Evolutionary conservation across 2,888 invertebrate genomes (phyloP), one percentile per base, ranked within the genome.

Genomic region (Elysia crispata): DNA sequence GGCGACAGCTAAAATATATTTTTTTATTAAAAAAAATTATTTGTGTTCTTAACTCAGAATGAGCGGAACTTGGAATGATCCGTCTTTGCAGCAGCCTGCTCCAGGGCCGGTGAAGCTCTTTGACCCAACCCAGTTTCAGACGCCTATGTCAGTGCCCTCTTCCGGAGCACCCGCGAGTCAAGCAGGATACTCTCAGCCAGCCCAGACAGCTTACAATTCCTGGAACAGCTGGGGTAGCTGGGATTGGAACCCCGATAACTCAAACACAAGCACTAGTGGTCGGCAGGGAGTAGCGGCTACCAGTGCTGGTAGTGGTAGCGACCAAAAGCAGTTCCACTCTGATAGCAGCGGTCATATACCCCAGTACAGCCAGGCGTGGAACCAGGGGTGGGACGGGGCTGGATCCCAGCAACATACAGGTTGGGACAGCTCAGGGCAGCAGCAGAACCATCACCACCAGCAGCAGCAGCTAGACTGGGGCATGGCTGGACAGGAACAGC

Each of bases 81-180:
- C 60, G 20, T 57, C 31, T 28, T 77, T 83, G 31, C 79, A 79
- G 62, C 84, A 85, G 57, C 79, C 81, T 50, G 74, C 77, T 70
- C 77, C 73, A 11, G 76, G 81, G 11, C 84, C 76, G 31, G 85
- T 89, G 20, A 83, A 86, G 41, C 83, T 89, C 66, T 89, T 87
- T 83, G 87, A 89, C 81, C 89, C 89, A 20, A 77, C 86, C 23
- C 83, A 87, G 67, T 88, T 87, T 72, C 85, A 87, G 62, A 1
- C 30, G 33, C 80, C 72, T 15, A 3, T 41, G 41, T 41, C 41
- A 41, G 30, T 62, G 41, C n/a, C 83, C 20, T 64, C 67, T 54
- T 66, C 49, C 13, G 18, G 20, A 1, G 60, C 60, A 3, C 57
- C 54, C 8, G 33, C 20, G 6, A 30, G 15, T 1, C 49, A 25